These are phyloP conservation scores for Epsilonema sp. DNA, from an alignment of 2,888 invertebrate genomes.

Conservation along the genomic window DNA sequence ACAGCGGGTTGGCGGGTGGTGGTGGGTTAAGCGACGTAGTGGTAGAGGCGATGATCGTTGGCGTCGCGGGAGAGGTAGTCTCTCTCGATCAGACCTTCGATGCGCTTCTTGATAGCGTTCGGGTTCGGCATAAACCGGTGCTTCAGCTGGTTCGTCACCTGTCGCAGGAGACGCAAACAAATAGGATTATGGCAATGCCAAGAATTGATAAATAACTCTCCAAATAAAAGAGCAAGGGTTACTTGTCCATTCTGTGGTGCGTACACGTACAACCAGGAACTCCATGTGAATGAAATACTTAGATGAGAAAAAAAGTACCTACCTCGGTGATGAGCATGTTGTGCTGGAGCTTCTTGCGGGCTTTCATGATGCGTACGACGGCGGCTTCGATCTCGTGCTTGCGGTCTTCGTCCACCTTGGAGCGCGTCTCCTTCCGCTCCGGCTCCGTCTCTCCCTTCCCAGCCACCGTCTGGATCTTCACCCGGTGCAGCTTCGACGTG, in stretches of 20 bases:
- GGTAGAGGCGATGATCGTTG: slow-evolving; percentile 48
- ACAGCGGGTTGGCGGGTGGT: too few species aligned
- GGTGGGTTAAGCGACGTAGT: slow-evolving; percentile 21
- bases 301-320: too few species aligned
- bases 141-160: slow-evolving; percentile 77
- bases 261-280: too few species aligned
- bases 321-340: slow-evolving; percentile 83
- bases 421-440: slow-evolving; percentile 90
- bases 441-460: slow-evolving; percentile 94
- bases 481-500: slow-evolving; percentile 82
- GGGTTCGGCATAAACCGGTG: slow-evolving; percentile 92
- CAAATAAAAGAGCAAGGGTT: too few species aligned
- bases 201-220: too few species aligned
- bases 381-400: slow-evolving; percentile 99
- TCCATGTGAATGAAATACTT: too few species aligned
- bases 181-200: too few species aligned
- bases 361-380: slow-evolving; percentile 97
- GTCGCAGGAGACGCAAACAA: background rate
- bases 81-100: slow-evolving; percentile 94
- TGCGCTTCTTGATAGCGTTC: slow-evolving; percentile 93
- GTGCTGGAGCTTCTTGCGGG: slow-evolving; percentile 65
- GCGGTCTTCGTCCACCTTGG: slow-evolving; percentile 92
- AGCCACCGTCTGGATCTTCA: slow-evolving; percentile 37
- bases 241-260: too few species aligned
- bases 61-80: slow-evolving; percentile 94